These are phyloP conservation scores for Daubentonia madagascariensis DNA, from an alignment of 2,113 vertebrate species.

Conservation along the genomic window DNA sequence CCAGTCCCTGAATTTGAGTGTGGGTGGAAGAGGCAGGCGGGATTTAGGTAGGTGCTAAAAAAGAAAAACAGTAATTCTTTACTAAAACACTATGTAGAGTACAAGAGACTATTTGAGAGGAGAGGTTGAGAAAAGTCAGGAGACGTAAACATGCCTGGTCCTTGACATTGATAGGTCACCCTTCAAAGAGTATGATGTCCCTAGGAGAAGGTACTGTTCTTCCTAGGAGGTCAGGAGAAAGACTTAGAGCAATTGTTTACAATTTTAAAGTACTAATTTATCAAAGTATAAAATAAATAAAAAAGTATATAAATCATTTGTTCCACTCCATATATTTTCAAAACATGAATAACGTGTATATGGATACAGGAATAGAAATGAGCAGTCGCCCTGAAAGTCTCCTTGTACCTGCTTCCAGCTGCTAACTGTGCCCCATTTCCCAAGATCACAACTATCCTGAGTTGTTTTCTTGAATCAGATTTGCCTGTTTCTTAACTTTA, in stretches of 20 bases:
- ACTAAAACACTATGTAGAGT: not conserved
- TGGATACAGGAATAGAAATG: not conserved
- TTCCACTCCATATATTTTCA: not conserved
- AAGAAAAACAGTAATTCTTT: not conserved
- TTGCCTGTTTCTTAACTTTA: not conserved
- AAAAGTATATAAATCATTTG: not conserved
- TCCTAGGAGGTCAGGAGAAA: not conserved
- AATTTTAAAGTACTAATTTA: not conserved
- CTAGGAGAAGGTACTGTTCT: fast-evolving
- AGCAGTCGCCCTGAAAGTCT: not conserved
- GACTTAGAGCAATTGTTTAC: not conserved
- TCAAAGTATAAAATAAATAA: not conserved
- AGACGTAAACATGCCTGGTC: not conserved
- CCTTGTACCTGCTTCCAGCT: too few relatives aligned
- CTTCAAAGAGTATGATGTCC: fast-evolving
- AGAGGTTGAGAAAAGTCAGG: not conserved
- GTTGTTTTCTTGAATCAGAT: not conserved
- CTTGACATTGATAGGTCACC: fast-evolving
- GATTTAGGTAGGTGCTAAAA: not conserved
- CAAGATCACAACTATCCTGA: not conserved
- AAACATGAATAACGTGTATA: not conserved
- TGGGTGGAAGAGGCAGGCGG: not conserved
- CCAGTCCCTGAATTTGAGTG: not conserved
- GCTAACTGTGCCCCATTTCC: not conserved
- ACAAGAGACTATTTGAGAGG: not conserved